A percentile compares a stretch with the other conserved stretches of the same genome.
Conservation (phyloP, 2,888 invertebrate genomes). For the Antitype chi region DNA sequence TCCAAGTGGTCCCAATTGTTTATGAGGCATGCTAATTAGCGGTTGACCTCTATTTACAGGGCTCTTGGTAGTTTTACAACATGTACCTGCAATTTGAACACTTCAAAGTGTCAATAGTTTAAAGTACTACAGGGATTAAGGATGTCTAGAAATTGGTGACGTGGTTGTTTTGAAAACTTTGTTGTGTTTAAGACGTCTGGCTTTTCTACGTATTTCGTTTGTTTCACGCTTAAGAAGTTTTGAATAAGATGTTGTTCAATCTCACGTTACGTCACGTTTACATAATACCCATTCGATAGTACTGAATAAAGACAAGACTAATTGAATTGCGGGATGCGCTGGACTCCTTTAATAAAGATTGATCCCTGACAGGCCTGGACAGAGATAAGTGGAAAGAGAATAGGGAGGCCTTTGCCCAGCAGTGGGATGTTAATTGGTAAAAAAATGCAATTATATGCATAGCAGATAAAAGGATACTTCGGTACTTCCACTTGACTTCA, state of each 20-base stretch:
- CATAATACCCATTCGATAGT: no score
- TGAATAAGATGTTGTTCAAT: neutral
- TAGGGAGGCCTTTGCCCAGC: no score
- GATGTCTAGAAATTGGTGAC: neutral
- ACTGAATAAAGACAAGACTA: neutral
- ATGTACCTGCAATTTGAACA: constrained; percentile 48
- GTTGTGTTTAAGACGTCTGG: neutral
- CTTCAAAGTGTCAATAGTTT: constrained; percentile 44
- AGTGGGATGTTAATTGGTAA: no score
- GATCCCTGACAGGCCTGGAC: no score
- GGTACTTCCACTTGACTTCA: neutral
- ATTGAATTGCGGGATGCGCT: neutral
- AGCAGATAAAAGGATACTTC: neutral
- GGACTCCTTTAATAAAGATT: no score
- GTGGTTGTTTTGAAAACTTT: neutral
- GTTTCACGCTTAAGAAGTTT: neutral
- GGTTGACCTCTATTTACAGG: constrained; percentile 63
- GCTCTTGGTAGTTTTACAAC: constrained; percentile 43
- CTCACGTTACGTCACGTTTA: neutral
- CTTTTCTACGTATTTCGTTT: neutral
- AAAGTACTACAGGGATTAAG: neutral
- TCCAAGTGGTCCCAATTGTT: constrained; percentile 60
- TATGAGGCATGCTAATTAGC: constrained; percentile 64
- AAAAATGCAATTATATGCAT: no score
- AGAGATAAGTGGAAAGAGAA: no score